These are phyloP conservation scores for Thunnus albacares DNA, from an alignment of 2,797 vertebrate species.

Conservation along the genomic window DNA sequence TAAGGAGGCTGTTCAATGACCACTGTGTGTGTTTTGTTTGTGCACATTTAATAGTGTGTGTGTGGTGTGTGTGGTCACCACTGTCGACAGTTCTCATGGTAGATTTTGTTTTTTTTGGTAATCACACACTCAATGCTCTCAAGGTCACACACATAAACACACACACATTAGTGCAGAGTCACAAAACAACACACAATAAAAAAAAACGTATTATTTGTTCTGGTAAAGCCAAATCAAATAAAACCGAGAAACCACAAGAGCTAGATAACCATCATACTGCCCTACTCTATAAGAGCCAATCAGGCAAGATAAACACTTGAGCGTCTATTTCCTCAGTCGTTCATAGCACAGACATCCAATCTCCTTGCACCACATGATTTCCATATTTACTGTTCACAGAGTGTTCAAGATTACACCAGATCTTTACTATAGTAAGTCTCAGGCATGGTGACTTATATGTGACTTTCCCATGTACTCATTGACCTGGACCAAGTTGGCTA, in stretches of 20 bases:
- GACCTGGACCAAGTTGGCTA: conserved; percentile 5
- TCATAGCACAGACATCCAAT: conserved; percentile 9
- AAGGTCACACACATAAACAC: conserved; percentile 9
- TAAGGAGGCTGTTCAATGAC: conserved; percentile 33
- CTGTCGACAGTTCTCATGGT: conserved; percentile 64
- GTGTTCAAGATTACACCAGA: conserved; percentile 5
- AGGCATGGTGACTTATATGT: conserved; percentile 7
- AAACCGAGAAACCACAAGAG: not conserved
- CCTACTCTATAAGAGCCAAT: not conserved
- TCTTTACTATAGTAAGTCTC: not conserved
- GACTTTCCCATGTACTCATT: conserved; percentile 11
- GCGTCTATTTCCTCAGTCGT: not conserved
- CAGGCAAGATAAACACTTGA: not conserved
- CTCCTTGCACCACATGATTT: conserved; percentile 10
- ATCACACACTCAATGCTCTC: conserved; percentile 65
- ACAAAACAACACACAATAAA: not conserved
- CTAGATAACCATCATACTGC: not conserved
- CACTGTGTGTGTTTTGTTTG: conserved; percentile 35
- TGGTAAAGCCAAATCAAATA: conserved; percentile 7
- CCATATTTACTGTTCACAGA: conserved; percentile 37
- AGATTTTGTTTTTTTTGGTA: conserved; percentile 16
- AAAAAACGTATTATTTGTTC: not conserved
- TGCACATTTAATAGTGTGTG: conserved; percentile 4
- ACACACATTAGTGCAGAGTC: not conserved
- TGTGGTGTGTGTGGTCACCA: conserved; percentile 30